phyloP scores from a whole-genome alignment of 2,888 invertebrate species.

The Eupithecia tripunctaria region DNA sequence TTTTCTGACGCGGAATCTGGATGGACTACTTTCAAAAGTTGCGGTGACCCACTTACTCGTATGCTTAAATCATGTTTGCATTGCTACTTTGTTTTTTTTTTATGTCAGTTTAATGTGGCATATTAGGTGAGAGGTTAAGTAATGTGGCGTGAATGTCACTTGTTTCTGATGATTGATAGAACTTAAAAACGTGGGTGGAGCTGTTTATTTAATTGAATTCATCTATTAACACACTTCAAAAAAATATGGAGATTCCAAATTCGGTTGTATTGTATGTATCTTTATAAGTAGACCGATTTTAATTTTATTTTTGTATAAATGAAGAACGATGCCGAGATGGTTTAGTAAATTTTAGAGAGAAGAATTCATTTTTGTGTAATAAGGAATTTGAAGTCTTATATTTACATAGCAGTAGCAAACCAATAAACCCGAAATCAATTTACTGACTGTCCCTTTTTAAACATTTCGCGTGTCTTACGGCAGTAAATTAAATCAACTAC shows the following conservation, averaged over 20 bases:
- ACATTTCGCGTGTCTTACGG: slow-evolving; percentile 18
- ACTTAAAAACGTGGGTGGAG: neutral
- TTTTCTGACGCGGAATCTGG: slow-evolving; percentile 67
- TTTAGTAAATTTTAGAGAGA: too few relatives aligned
- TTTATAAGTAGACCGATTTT: too few relatives aligned
- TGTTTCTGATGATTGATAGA: neutral
- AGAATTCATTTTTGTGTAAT: too few relatives aligned
- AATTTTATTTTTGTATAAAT: too few relatives aligned
- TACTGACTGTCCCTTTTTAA: slow-evolving; percentile 6
- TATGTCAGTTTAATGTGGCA: slow-evolving; percentile 28
- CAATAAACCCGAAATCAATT: slow-evolving; percentile 18
- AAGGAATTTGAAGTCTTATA: too few relatives aligned
- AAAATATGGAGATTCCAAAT: too few relatives aligned
- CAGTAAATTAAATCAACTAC: slow-evolving; percentile 30
- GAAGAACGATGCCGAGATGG: too few relatives aligned
- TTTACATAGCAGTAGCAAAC: neutral
- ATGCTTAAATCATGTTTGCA: slow-evolving; percentile 50
- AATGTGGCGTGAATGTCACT: slow-evolving; percentile 5
- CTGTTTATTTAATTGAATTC: neutral
- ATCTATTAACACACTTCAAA: too few relatives aligned
- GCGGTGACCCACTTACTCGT: slow-evolving; percentile 65
- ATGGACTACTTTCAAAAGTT: slow-evolving; percentile 78
- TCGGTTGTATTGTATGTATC: too few relatives aligned
- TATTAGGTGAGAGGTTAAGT: slow-evolving; percentile 25
- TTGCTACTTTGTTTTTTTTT: slow-evolving; percentile 37